Evolutionary conservation across 2,113 vertebrate genomes (phyloP).

Genomic region (Chlorodrepanis virens): DNA sequence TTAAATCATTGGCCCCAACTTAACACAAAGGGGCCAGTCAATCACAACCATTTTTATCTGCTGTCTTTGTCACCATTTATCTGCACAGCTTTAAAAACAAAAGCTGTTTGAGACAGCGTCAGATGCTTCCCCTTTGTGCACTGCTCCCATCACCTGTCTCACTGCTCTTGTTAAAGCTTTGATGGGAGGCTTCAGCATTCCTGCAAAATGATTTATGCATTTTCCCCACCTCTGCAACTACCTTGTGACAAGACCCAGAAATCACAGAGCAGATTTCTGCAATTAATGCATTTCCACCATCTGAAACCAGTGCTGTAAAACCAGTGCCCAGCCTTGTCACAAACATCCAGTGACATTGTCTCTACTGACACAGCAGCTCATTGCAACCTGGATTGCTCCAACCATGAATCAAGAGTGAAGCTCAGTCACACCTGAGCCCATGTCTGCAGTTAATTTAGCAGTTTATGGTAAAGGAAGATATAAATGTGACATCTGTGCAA

Average conservation of each 20-base stretch:
- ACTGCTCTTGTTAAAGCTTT: slow-evolving; percentile 24
- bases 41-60: slow-evolving; percentile 41
- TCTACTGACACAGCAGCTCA: background rate
- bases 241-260: slow-evolving; percentile 41
- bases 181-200: slow-evolving; percentile 10
- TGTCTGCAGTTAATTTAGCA: background rate
- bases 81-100: slow-evolving; percentile 28
- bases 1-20: background rate
- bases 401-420: background rate
- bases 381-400: background rate
- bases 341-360: background rate
- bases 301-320: background rate
- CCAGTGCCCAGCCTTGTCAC: background rate
- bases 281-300: background rate
- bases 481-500: background rate
- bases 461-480: background rate
- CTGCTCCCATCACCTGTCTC: slow-evolving; percentile 47
- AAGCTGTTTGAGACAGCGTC: background rate
- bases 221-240: slow-evolving; percentile 56
- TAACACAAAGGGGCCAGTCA: slow-evolving; percentile 48
- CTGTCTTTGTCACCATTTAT: slow-evolving; percentile 17
- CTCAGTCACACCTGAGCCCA: background rate
- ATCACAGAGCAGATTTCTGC: background rate
- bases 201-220: slow-evolving; percentile 43
- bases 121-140: slow-evolving; percentile 49